phyloP scores from a whole-genome alignment of 2,797 vertebrate species.

The Lateolabrax maculatus region DNA sequence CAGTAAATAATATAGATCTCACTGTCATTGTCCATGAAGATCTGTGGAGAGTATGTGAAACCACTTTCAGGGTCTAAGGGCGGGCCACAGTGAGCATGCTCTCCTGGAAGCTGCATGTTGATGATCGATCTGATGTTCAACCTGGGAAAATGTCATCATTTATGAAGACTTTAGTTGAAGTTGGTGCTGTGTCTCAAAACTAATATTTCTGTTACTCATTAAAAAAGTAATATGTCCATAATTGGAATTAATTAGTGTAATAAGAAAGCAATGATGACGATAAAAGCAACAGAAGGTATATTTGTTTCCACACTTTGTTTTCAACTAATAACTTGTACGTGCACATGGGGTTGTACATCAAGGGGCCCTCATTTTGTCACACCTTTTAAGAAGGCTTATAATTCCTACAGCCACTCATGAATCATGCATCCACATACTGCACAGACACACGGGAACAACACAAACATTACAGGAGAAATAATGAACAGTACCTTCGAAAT shows the following conservation, averaged over 20 bases:
- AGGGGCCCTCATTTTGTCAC: background rate
- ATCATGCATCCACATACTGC: background rate
- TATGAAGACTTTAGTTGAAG: background rate
- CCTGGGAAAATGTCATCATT: conserved; percentile 61
- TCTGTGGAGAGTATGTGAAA: conserved; percentile 88
- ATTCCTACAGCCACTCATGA: background rate
- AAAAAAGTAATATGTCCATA: background rate
- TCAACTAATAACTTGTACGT: background rate
- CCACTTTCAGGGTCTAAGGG: conserved; percentile 83
- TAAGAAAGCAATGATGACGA: background rate
- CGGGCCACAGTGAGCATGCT: conserved; percentile 88
- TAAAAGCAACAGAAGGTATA: background rate
- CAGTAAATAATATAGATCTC: conserved; percentile 51
- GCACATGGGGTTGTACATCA: background rate
- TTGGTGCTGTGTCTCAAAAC: background rate
- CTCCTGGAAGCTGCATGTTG: conserved; percentile 88
- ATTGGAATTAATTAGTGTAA: background rate
- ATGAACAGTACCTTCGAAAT: conserved; percentile 80
- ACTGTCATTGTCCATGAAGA: conserved; percentile 90
- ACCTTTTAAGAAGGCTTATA: background rate
- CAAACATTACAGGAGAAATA: background rate
- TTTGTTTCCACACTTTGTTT: background rate
- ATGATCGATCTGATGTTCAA: conserved; percentile 88
- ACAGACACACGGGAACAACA: background rate
- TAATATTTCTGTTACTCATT: background rate